Evolutionary conservation across 2,797 vertebrate species (phyloP).

Genomic region (Tokudaia muenninki): DNA sequence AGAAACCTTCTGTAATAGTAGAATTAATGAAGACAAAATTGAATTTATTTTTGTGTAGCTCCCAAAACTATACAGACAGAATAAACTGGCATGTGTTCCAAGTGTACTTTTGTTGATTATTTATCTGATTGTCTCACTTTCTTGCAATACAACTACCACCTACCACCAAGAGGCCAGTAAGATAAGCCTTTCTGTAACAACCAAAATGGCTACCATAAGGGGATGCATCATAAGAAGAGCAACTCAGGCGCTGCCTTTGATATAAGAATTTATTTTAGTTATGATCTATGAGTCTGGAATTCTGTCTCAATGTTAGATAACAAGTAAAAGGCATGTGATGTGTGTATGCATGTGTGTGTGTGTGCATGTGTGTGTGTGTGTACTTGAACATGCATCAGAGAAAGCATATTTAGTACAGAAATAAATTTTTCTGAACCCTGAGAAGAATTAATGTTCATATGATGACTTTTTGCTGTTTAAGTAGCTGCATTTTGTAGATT

Average conservation of each 20-base stretch:
- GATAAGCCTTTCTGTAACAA: background rate
- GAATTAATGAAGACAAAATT: background rate
- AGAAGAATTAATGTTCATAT: background rate
- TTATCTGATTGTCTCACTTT: background rate
- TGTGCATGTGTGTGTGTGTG: background rate
- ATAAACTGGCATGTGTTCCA: background rate
- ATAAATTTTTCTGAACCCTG: background rate
- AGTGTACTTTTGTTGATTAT: background rate
- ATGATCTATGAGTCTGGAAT: background rate
- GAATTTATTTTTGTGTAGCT: background rate
- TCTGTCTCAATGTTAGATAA: background rate
- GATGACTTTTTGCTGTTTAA: background rate
- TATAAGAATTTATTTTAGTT: background rate
- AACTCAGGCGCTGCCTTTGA: background rate
- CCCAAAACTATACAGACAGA: background rate
- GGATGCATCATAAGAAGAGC: background rate
- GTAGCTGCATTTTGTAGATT: conserved; percentile 9
- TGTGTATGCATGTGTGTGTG: background rate
- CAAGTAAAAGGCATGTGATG: background rate
- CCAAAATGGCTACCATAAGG: background rate
- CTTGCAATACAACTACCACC: background rate
- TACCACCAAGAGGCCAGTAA: background rate
- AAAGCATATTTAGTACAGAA: background rate
- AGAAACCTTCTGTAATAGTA: background rate
- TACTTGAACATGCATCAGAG: background rate